Conservation (phyloP, 2,797 vertebrate genomes). For the Denticeps clupeoides region DNA sequence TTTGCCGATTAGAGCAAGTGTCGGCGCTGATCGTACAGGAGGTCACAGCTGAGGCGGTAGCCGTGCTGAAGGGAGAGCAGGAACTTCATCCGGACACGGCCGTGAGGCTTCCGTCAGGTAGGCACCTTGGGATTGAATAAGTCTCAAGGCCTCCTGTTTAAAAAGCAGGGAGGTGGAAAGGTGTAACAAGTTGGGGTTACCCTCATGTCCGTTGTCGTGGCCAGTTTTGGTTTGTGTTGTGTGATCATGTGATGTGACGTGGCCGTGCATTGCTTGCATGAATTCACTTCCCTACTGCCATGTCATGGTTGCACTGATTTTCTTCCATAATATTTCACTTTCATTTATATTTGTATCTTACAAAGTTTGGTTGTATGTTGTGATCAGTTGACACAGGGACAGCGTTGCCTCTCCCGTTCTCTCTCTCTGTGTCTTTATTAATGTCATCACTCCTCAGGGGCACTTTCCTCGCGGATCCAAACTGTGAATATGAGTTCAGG, state of each 20-base stretch:
- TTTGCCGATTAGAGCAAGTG: constrained; percentile 76
- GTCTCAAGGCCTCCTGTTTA: not conserved
- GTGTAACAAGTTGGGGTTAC: no score
- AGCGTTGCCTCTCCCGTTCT: not conserved
- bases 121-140: not conserved
- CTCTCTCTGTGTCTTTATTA: not conserved
- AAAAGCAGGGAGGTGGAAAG: no score
- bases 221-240: not conserved
- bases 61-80: constrained; percentile 92
- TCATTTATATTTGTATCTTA: no score
- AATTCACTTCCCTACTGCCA: not conserved
- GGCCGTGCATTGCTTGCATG: not conserved
- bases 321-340: no score
- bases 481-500: not conserved
- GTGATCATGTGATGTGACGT: no score
- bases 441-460: no score
- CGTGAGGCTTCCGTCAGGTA: constrained; percentile 61
- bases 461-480: not conserved
- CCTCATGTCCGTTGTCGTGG: not conserved
- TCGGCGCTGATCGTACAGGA: constrained; percentile 97
- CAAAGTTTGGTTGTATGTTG: no score
- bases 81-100: constrained; percentile 62
- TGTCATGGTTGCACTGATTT: not conserved
- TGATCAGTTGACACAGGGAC: no score
- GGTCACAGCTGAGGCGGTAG: constrained; percentile 95